These are phyloP conservation scores for Caenorhabditis sp. DNA, from an alignment of 2,888 invertebrate genomes.

Conservation along the genomic window DNA sequence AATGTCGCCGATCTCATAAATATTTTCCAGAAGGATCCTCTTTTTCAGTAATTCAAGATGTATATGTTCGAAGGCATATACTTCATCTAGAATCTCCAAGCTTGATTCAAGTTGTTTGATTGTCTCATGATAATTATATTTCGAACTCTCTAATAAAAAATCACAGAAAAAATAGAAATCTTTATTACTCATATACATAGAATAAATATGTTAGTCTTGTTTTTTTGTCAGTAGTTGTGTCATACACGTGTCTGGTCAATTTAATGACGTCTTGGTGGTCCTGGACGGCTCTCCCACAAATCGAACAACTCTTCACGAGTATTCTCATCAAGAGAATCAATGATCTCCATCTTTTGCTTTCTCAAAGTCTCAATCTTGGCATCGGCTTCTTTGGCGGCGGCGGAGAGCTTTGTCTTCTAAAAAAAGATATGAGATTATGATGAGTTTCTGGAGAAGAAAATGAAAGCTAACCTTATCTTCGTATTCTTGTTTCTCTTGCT, in stretches of 20 bases:
- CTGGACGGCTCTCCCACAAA: constrained; percentile 36
- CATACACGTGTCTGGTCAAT: not conserved
- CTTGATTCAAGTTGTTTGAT: no score
- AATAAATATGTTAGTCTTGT: not conserved
- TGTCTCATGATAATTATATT: no score
- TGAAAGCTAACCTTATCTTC: constrained; percentile 44
- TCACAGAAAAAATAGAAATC: not conserved
- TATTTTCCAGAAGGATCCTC: no score
- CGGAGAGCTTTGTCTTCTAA: not conserved
- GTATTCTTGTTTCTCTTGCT: constrained; percentile 44
- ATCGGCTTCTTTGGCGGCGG: constrained; percentile 50
- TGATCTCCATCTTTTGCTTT: constrained; percentile 52
- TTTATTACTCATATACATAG: not conserved
- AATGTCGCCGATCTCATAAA: no score
- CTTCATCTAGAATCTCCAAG: no score
- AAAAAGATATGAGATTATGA: not conserved
- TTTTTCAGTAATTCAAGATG: no score
- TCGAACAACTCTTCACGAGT: constrained; percentile 51
- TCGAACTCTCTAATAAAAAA: no score
- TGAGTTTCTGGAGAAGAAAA: not conserved
- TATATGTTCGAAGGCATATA: no score
- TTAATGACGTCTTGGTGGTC: constrained; percentile 24
- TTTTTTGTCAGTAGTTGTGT: not conserved
- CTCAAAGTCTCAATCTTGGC: constrained; percentile 52
- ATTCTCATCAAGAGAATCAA: constrained; percentile 36